These are phyloP conservation scores for Potorous gilbertii DNA, from an alignment of 2,797 vertebrate species.

Conservation along the genomic window DNA sequence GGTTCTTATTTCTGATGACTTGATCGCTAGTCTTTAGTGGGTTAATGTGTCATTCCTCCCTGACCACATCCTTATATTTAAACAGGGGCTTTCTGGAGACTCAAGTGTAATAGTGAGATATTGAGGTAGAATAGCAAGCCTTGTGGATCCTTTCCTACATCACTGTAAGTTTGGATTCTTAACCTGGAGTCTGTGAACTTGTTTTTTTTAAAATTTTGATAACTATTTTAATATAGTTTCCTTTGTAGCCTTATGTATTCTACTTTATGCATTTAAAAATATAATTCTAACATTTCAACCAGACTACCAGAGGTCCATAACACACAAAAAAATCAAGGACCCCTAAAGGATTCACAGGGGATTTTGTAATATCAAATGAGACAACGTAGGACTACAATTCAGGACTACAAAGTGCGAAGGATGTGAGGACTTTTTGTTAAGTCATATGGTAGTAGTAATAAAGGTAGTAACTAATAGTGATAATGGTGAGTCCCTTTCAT, in stretches of 20 bases:
- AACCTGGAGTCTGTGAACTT: background rate
- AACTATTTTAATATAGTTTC: background rate
- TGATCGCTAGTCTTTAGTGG: background rate
- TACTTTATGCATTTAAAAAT: background rate
- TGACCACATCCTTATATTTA: background rate
- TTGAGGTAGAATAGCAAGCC: background rate
- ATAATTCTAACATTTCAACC: background rate
- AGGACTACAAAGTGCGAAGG: background rate
- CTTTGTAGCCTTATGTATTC: background rate
- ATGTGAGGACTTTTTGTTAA: background rate
- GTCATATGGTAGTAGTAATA: background rate
- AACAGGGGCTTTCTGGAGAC: background rate
- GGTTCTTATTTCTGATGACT: background rate
- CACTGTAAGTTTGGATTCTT: background rate
- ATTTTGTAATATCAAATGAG: background rate
- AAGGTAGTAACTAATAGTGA: background rate
- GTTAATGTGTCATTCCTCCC: background rate
- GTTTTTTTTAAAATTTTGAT: background rate
- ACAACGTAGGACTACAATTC: background rate
- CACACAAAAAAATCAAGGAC: background rate
- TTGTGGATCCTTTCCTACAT: background rate
- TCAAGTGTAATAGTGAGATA: background rate
- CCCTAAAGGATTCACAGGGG: background rate
- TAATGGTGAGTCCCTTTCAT: background rate
- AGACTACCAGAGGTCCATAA: too few species aligned